phyloP scores from a whole-genome alignment of 2,113 vertebrate genomes.

The Vidua chalybeata region DNA sequence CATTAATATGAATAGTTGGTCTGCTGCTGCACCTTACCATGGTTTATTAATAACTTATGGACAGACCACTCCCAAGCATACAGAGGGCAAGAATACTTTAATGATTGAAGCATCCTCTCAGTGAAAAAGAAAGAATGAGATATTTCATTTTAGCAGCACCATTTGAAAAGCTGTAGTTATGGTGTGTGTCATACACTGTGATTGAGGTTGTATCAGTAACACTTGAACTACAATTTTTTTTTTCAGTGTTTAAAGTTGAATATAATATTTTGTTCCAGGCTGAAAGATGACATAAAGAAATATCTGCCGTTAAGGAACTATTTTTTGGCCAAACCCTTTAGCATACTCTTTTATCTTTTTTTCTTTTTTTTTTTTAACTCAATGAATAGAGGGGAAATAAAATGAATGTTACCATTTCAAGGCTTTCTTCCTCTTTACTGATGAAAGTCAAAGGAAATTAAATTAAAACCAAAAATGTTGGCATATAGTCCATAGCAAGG shows the following conservation, averaged over 20 bases:
- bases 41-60: slow-evolving; percentile 72
- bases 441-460: slow-evolving; percentile 12
- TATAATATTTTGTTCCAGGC: slow-evolving; percentile 26
- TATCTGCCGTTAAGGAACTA: slow-evolving; percentile 19
- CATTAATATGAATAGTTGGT: slow-evolving; percentile 65
- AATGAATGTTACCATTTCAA: not conserved
- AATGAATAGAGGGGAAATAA: not conserved
- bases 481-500: not conserved
- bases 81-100: slow-evolving; percentile 60
- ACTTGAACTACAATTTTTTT: slow-evolving; percentile 1
- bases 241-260: not conserved
- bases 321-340: slow-evolving; percentile 23
- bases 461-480: not conserved
- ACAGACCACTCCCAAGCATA: slow-evolving; percentile 64
- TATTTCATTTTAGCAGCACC: slow-evolving; percentile 5
- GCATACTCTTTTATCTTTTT: not conserved
- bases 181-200: not conserved
- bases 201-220: not conserved
- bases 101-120: slow-evolving; percentile 26
- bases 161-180: not conserved
- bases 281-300: slow-evolving; percentile 35
- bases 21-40: slow-evolving; percentile 57
- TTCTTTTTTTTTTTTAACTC: not conserved
- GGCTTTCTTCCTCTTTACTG: not conserved
- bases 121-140: slow-evolving; percentile 1